Evolutionary conservation across 2,113 vertebrate genomes (phyloP), one percentile per base, ranked within the genome.

Genomic region (Tachysurus vachellii): DNA sequence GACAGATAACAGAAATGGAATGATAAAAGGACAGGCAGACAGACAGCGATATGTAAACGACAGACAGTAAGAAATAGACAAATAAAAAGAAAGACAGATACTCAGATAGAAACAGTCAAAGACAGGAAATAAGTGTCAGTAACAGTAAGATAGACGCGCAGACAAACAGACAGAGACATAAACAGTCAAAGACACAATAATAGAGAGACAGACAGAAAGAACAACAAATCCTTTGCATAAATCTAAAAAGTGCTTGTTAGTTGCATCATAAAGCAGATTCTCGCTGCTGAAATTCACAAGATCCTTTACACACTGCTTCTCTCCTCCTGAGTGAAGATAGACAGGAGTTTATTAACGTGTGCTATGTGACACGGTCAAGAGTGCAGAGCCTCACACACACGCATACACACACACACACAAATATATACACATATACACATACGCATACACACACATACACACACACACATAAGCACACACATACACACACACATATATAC

Each of bases 181-280:
- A 3, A 66, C n/a, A n/a, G n/a, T n/a, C n/a, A n/a, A n/a, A n/a
- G n/a, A n/a, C n/a, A n/a, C n/a, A n/a, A n/a, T n/a, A n/a, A n/a
- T n/a, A n/a, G n/a, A n/a, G n/a, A n/a, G n/a, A n/a, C n/a, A n/a
- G n/a, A 66, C 26, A 66, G n/a, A 66, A 7, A 28, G 9, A 26
- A 56, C 85, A 86, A 56, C 85, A 86, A 62, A 85, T 70, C 16
- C 28, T 64, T 64, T 61, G 19, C 19, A 23, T 11, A n/a, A 64
- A 64, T 64, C 2, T 64, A 64, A 64, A 64, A 3, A 26, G n/a
- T 3, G 5, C 1, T 61, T 61, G 21, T 59, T 61, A 1, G 3
- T 4, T 17, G 1, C 9, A 64, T 23, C 26, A 64, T 12, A n/a
- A 64, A 64, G 62, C 62, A n/a, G 26, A 26, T 28, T 64, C 62